These are phyloP conservation scores for Uloborus diversus DNA, from an alignment of 1,140 invertebrate genomes.

Conservation along the genomic window DNA sequence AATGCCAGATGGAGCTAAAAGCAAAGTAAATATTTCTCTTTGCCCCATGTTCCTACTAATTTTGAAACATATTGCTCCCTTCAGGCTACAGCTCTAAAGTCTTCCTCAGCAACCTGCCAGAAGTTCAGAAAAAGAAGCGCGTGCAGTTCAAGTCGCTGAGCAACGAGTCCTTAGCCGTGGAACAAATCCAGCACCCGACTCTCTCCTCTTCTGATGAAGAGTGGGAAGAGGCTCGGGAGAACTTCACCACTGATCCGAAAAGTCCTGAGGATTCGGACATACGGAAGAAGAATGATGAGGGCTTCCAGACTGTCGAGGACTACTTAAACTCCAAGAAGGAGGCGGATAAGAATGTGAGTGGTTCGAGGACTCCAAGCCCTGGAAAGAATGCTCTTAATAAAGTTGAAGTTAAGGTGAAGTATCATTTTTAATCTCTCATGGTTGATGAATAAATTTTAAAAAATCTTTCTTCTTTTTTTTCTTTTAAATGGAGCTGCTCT, in stretches of 20 bases:
- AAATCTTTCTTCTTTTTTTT: no score
- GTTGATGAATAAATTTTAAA: no score
- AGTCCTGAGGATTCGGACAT: background rate
- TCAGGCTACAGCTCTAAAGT: no score
- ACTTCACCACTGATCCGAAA: constrained; percentile 10
- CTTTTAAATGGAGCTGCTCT: no score
- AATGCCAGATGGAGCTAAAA: no score
- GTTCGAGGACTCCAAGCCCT: background rate
- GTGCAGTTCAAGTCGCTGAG: constrained; percentile 35
- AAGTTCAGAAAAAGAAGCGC: constrained; percentile 33
- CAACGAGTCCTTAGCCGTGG: constrained; percentile 24
- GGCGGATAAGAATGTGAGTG: background rate
- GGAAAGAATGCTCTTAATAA: background rate
- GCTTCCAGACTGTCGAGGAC: constrained; percentile 13
- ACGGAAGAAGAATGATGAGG: constrained; percentile 1
- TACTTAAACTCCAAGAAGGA: constrained; percentile 1
- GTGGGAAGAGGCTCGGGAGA: constrained; percentile 46
- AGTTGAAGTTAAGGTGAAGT: constrained; percentile 6
- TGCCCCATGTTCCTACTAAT: no score
- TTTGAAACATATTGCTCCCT: no score
- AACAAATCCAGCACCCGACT: constrained; percentile 3
- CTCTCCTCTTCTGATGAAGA: constrained; percentile 46
- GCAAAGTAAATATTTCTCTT: no score
- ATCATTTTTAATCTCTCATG: no score
- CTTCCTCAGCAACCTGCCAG: background rate